A percentile compares a stretch with the other conserved stretches of the same genome.
Conservation (phyloP, 2,797 vertebrate species). For the Falco biarmicus region DNA sequence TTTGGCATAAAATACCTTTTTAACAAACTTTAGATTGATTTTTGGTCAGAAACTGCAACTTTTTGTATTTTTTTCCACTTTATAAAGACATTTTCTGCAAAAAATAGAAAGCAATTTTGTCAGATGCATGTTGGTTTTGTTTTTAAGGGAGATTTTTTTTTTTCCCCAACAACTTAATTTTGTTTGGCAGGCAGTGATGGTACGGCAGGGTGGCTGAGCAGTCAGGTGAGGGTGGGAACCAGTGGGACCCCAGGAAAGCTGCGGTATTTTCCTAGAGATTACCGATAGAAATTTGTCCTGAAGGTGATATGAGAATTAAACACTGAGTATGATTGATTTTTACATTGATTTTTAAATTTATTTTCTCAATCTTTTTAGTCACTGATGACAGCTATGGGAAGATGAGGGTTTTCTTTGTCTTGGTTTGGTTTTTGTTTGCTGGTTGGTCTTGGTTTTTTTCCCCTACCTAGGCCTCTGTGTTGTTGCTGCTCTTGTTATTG, state of each 20-base stretch:
- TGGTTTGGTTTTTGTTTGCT: not conserved
- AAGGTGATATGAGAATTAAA: not conserved
- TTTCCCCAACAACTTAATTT: not conserved
- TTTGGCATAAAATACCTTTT: not conserved
- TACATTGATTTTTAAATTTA: not conserved
- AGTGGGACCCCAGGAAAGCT: not conserved
- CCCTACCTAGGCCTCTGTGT: not conserved
- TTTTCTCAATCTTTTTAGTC: not conserved
- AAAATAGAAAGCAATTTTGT: not conserved
- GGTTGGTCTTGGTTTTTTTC: not conserved
- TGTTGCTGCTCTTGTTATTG: not conserved
- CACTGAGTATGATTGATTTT: not conserved
- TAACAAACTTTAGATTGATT: not conserved
- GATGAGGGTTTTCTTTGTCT: not conserved
- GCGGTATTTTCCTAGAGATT: not conserved
- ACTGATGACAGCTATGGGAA: not conserved
- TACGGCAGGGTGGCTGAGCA: not conserved
- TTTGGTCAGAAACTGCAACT: fast-evolving
- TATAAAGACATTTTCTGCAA: not conserved
- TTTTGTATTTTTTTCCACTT: not conserved
- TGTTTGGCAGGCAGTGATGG: not conserved
- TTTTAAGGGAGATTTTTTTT: not conserved
- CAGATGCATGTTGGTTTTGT: not conserved
- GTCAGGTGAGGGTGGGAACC: not conserved
- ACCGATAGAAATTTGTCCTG: not conserved